A percentile compares a stretch with the other conserved stretches of the same genome.
phyloP scores from a whole-genome alignment of 2,797 vertebrate species.

The Lithobates pipiens region DNA sequence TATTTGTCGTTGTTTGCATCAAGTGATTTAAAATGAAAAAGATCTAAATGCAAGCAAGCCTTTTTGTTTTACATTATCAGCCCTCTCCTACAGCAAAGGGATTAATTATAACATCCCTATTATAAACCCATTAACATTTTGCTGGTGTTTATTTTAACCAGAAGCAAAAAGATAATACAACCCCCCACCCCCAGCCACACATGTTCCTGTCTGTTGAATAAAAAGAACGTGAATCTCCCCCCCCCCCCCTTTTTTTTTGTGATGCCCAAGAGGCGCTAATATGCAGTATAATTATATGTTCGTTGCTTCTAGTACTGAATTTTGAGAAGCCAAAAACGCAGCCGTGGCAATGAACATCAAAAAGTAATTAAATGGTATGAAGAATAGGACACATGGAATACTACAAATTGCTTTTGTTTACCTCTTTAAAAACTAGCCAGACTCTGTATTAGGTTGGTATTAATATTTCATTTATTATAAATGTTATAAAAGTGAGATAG shows the following conservation, averaged over 20 bases:
- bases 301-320: constrained; percentile 41
- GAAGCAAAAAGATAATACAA: constrained; percentile 57
- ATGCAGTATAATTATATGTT: constrained; percentile 56
- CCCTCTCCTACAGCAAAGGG: constrained; percentile 56
- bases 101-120: constrained; percentile 60
- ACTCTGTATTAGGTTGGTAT: no score
- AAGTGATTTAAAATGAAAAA: constrained; percentile 27
- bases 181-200: constrained; percentile 55
- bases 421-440: constrained; percentile 8
- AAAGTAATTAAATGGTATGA: constrained; percentile 53
- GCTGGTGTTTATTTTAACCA: constrained; percentile 61
- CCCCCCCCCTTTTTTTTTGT: constrained; percentile 20
- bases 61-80: constrained; percentile 48
- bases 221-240: constrained; percentile 22
- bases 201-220: constrained; percentile 51
- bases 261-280: constrained; percentile 54
- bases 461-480: no score
- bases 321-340: constrained; percentile 18
- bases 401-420: constrained; percentile 4
- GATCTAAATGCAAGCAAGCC: constrained; percentile 23
- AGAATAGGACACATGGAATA: constrained; percentile 12
- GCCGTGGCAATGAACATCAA: constrained; percentile 52
- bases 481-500: not conserved
- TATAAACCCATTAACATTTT: constrained; percentile 61
- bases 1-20: constrained; percentile 11